Conservation (phyloP, 2,888 invertebrate species). For the Ophion costatus region DNA sequence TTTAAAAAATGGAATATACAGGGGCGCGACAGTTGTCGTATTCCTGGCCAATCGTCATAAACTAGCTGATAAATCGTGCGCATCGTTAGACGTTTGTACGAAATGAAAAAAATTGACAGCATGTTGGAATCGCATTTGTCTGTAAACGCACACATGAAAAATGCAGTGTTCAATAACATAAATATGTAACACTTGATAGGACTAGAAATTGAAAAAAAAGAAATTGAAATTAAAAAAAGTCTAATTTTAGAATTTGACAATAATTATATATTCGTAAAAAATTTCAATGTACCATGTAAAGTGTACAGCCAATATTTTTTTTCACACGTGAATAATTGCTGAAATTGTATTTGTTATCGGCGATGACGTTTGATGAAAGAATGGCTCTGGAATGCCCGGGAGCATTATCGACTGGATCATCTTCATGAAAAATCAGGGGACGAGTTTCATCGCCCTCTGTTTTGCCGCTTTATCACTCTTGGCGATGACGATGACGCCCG, state of each 20-base stretch:
- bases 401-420: slow-evolving; percentile 32
- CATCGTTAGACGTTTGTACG: no score
- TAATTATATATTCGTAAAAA: no score
- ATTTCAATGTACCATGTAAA: no score
- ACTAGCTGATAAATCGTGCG: not conserved
- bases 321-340: not conserved
- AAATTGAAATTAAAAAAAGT: no score
- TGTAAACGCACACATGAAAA: no score
- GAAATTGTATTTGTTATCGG: not conserved
- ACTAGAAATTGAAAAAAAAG: no score
- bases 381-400: not conserved
- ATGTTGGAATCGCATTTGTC: no score
- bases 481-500: slow-evolving; percentile 28
- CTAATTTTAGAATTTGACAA: no score
- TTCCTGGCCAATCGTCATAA: slow-evolving; percentile 6
- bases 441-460: slow-evolving; percentile 7
- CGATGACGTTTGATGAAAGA: not conserved
- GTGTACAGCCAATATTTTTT: not conserved
- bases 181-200: no score
- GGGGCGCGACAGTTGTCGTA: slow-evolving; percentile 27
- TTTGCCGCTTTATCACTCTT: slow-evolving; percentile 3
- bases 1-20: slow-evolving; percentile 33
- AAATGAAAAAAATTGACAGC: no score
- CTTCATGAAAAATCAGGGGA: slow-evolving; percentile 38
- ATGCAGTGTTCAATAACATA: no score